These are phyloP conservation scores for Trachelus stipa DNA, from an alignment of 2,888 invertebrate species.

Conservation along the genomic window DNA sequence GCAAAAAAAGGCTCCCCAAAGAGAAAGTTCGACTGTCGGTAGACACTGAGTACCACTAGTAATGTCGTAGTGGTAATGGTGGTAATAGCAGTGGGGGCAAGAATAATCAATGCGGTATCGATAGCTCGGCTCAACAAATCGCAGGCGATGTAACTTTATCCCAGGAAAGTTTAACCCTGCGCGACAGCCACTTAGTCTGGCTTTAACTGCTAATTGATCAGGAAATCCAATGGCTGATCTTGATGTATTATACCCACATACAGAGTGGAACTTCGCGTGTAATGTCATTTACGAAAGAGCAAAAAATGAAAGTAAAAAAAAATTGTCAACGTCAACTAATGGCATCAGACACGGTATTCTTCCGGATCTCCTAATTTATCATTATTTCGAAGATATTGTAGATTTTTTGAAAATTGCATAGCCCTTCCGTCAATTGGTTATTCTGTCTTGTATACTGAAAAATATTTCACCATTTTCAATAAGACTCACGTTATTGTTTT, in stretches of 20 bases:
- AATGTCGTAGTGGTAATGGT: too few species aligned
- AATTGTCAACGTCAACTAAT: too few species aligned
- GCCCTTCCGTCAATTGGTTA: not conserved
- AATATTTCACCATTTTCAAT: conserved; percentile 16
- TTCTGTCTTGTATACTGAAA: conserved; percentile 8
- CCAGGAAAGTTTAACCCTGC: conserved; percentile 51
- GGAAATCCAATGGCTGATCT: conserved; percentile 56
- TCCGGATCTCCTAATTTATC: not conserved
- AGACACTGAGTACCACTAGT: too few species aligned
- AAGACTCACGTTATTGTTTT: conserved; percentile 18
- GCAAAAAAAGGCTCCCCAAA: too few species aligned
- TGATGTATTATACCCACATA: conserved; percentile 47
- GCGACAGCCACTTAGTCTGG: conserved; percentile 61
- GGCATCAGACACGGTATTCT: not conserved
- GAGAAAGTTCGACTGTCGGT: too few species aligned
- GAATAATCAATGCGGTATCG: conserved; percentile 44
- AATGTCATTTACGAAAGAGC: not conserved
- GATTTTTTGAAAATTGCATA: not conserved
- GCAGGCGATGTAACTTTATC: conserved; percentile 48
- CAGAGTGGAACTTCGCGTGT: not conserved
- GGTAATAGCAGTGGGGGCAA: conserved; percentile 9
- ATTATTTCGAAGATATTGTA: too few species aligned
- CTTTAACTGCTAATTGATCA: conserved; percentile 62
- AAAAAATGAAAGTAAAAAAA: too few species aligned
- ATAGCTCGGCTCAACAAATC: conserved; percentile 50